Evolutionary conservation across 2,113 vertebrate genomes (phyloP).

Genomic region (Arenaria interpres): DNA sequence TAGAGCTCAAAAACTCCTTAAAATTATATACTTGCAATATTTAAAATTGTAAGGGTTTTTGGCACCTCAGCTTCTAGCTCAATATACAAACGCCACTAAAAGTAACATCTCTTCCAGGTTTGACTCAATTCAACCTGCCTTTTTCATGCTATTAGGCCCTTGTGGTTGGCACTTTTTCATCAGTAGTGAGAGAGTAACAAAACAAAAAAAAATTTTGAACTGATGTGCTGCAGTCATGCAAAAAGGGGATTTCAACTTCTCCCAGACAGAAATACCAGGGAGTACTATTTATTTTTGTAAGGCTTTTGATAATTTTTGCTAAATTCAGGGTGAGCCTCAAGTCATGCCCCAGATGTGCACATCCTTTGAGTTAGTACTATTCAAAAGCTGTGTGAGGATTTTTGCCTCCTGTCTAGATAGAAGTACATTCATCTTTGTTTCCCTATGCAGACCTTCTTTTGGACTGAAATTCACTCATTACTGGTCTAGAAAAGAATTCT

Average conservation of each 20-base stretch:
- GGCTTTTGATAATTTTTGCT: constrained; percentile 2
- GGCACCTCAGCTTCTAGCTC: neutral
- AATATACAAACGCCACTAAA: neutral
- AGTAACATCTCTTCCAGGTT: neutral
- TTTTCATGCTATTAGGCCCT: neutral
- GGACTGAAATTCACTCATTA: neutral
- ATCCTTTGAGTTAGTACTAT: neutral
- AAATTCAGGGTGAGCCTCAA: neutral
- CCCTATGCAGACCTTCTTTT: neutral
- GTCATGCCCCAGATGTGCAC: neutral
- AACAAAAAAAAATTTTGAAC: neutral
- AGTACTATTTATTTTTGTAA: neutral
- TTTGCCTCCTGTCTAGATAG: neutral
- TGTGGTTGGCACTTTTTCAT: neutral
- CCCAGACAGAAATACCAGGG: neutral
- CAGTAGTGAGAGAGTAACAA: neutral
- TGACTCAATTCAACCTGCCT: neutral
- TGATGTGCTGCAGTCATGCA: neutral
- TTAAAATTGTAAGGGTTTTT: neutral
- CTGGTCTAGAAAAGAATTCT: neutral
- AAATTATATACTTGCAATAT: neutral
- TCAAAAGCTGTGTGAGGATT: neutral
- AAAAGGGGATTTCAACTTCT: neutral
- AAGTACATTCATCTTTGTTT: neutral
- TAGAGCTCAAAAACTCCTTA: neutral